Percentiles rank a stretch among this genome's conserved stretches.
phyloP scores from a whole-genome alignment of 2,888 invertebrate genomes.

The Hypsopygia costalis region DNA sequence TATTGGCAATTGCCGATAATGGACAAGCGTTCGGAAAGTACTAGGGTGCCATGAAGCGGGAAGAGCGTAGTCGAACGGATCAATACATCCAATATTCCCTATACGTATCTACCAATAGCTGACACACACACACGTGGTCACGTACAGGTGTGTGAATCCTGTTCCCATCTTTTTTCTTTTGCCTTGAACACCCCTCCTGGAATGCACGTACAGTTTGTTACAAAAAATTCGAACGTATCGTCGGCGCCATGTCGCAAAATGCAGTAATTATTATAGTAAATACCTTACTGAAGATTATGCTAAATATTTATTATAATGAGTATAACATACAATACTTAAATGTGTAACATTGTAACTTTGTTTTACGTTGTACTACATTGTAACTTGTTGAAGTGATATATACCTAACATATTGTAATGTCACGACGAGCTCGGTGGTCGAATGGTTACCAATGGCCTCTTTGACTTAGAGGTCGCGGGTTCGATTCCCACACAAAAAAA shows the following conservation, averaged over 20 bases:
- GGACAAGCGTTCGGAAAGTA: slow-evolving; percentile 72
- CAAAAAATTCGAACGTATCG: background rate
- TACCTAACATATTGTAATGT: too few species aligned
- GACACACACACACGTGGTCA: slow-evolving; percentile 12
- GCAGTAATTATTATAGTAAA: background rate
- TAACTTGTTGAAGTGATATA: too few species aligned
- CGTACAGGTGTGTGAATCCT: slow-evolving; percentile 5
- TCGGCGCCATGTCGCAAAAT: background rate
- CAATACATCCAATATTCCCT: slow-evolving; percentile 46
- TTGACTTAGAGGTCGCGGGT: too few species aligned
- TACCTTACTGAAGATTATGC: too few species aligned
- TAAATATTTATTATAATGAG: too few species aligned
- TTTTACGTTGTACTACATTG: too few species aligned
- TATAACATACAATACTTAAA: too few species aligned
- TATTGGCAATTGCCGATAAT: slow-evolving; percentile 74
- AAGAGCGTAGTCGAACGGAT: slow-evolving; percentile 62
- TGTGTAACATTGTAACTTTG: too few species aligned
- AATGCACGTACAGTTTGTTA: background rate
- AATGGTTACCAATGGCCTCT: too few species aligned
- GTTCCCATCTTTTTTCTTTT: slow-evolving; percentile 7
- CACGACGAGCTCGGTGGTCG: too few species aligned
- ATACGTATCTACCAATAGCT: slow-evolving; percentile 19
- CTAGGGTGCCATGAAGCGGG: slow-evolving; percentile 46
- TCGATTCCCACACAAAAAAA: too few species aligned
- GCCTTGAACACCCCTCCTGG: background rate